Conservation (phyloP, 1,140 invertebrate species). For the Oryctes rhinoceros region DNA sequence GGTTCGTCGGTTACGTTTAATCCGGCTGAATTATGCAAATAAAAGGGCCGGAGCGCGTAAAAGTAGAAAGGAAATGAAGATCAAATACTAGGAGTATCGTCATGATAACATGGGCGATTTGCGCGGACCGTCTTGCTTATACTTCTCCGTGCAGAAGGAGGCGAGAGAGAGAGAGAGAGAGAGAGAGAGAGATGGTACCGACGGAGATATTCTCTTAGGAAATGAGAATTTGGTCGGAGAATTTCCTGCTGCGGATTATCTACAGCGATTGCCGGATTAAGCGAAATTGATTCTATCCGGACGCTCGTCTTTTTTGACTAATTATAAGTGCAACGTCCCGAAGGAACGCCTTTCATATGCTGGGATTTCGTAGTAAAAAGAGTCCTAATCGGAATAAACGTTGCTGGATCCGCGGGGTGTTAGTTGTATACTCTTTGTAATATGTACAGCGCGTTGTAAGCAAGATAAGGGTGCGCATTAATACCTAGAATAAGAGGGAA, state of each 20-base stretch:
- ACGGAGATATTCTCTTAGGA: conserved; percentile 3
- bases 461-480: too few species aligned
- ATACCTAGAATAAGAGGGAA: too few species aligned
- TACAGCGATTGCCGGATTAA: neutral
- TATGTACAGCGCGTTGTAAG: too few species aligned
- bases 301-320: neutral
- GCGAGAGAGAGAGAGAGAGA: neutral
- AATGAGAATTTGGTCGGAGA: neutral
- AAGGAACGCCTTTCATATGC: neutral
- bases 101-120: neutral
- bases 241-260: neutral
- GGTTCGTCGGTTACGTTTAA: too few species aligned
- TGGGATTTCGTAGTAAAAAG: neutral
- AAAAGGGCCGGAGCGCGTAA: too few species aligned
- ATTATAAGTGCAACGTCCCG: neutral
- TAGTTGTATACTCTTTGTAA: neutral
- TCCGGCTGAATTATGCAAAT: too few species aligned
- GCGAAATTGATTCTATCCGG: conserved; percentile 1
- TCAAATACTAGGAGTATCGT: neutral
- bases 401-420: neutral
- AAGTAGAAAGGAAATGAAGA: too few species aligned
- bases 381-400: neutral
- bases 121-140: neutral
- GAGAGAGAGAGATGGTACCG: neutral
- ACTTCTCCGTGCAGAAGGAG: neutral